phyloP scores from a whole-genome alignment of 1,140 invertebrate genomes.

The Lasaia peninsularis region DNA sequence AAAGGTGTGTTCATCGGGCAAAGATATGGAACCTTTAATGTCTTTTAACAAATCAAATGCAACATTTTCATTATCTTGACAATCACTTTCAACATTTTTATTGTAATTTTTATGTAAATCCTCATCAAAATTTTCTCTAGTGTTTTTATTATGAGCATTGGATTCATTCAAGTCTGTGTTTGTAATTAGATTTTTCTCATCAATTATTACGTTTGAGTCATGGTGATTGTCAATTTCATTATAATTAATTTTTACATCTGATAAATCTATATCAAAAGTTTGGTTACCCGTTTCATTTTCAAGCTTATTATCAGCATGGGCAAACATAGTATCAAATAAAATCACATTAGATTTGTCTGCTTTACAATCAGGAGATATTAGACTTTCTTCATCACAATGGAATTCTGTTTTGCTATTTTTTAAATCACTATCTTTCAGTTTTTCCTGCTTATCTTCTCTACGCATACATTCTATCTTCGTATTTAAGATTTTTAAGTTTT shows the following conservation, averaged over 20 bases:
- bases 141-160: background rate
- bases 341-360: background rate
- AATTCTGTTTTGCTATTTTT: too few relatives aligned
- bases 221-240: too few relatives aligned
- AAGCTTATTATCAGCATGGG: too few relatives aligned
- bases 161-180: background rate
- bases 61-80: background rate
- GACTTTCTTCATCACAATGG: background rate
- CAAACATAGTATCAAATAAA: background rate
- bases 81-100: background rate
- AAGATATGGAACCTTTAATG: background rate
- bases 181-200: too few relatives aligned
- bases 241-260: too few relatives aligned
- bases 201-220: too few relatives aligned
- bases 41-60: background rate
- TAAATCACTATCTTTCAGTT: background rate
- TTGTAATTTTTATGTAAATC: background rate
- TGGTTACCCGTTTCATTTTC: too few relatives aligned
- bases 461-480: background rate
- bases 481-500: background rate
- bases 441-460: background rate
- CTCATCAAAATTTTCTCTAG: background rate
- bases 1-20: too few relatives aligned
- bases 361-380: background rate
- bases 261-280: too few relatives aligned